Evolutionary conservation across 2,888 invertebrate species (phyloP).

Genomic region (Rugalucina vietnamica): DNA sequence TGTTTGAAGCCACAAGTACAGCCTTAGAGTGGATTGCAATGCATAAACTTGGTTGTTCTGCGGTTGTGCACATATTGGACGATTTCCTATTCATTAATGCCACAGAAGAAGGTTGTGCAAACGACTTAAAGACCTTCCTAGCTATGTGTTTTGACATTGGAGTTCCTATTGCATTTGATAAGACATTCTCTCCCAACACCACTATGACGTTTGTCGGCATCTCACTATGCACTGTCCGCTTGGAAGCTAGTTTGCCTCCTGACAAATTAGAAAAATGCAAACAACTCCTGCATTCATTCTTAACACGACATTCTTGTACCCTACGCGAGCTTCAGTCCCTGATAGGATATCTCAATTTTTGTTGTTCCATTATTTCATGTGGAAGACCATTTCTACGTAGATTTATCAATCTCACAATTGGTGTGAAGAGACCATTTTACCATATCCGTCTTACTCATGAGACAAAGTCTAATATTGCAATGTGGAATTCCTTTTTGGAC

Average conservation of each 20-base stretch:
- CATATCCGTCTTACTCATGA: conserved; percentile 14
- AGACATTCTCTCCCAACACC: conserved; percentile 29
- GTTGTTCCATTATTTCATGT: conserved; percentile 38
- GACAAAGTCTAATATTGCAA: conserved; percentile 20
- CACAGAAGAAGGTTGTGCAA: background rate
- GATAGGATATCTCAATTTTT: conserved; percentile 47
- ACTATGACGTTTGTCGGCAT: conserved; percentile 27
- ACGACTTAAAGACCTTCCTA: too few species aligned
- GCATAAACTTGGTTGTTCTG: conserved; percentile 1
- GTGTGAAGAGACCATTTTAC: conserved; percentile 28
- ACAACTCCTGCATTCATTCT: background rate
- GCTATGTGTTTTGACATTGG: too few species aligned
- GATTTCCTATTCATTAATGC: conserved; percentile 38
- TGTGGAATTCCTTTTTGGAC: conserved; percentile 27
- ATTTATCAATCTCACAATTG: conserved; percentile 55
- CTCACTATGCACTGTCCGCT: conserved; percentile 12
- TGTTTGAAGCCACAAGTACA: conserved; percentile 27
- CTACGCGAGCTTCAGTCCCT: conserved; percentile 37
- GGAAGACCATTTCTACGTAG: conserved; percentile 52
- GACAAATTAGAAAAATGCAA: conserved; percentile 44
- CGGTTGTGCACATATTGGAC: conserved; percentile 26
- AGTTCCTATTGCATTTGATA: conserved; percentile 8
- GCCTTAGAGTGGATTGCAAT: conserved; percentile 23
- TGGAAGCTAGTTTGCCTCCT: conserved; percentile 44
- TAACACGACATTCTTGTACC: conserved; percentile 17